Evolutionary conservation across 2,888 invertebrate species (phyloP), one percentile per base, ranked within the genome.

Genomic region (Plagiodera versicolora): DNA sequence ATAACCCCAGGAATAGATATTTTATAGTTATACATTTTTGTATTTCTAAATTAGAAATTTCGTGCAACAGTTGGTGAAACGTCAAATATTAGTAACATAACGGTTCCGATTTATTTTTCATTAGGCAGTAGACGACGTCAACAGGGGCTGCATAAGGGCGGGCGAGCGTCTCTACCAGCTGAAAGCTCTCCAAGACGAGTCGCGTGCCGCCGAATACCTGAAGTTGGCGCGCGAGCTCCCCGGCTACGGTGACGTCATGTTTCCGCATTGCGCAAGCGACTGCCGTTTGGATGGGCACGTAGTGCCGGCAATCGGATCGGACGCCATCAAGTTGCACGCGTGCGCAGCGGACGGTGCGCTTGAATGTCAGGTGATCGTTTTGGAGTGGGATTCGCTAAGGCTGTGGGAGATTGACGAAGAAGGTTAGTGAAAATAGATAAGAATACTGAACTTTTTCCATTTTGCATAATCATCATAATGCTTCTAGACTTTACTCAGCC

Each of bases 231-330:
- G 95, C 60, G 85, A 90, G 68, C 83, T 98, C 71, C 91, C 93
- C 55, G 98, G 98, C 50, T 98, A 98, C 82, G 96, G 95, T 0
- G 91, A 93, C 77, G 86, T 97, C 11, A 91, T 93, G 52, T 97
- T 98, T 83, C 99, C 99, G 24, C 95, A 96, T 82, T 91, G 97
- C 79, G 84, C 90, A 30, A 95, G 95, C 81, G 95, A 96, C 83
- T 92, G 93, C 32, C 84, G 93, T 60, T 94, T 93, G 78, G 91
- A 89, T 68, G 95, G 94, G 45, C 93, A 93, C 80, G 94, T 95
- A 5, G 65, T 79, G 8, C 71, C 78, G 11, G 77, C 78, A 16
- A 48, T 80, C 81, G 89, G 89, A 48, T 86, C 85, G 81, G 79
- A 53, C 86, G 87, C 87, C 14, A 79, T 89, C 70, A 90, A 90